Conservation (phyloP, 1,140 invertebrate species). For the Spodoptera frugiperda region DNA sequence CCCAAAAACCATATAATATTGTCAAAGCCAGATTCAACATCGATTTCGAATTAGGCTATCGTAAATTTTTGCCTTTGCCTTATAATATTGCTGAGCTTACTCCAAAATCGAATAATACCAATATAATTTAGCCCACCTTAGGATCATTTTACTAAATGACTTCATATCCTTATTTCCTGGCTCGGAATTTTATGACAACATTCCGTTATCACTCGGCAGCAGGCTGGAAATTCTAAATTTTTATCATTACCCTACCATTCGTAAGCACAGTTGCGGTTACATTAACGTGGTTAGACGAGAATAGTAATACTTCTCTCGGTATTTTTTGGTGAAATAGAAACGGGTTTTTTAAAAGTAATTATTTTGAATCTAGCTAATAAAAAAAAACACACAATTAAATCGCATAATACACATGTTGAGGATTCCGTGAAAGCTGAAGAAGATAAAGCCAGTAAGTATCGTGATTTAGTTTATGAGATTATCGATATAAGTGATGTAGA, state of each 20-base stretch:
- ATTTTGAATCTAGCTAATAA: no score
- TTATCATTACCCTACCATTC: constrained; percentile 39
- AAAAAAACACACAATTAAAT: no score
- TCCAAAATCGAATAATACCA: constrained; percentile 41
- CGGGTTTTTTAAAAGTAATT: not conserved
- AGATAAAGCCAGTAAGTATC: no score
- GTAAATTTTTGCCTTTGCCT: constrained; percentile 12
- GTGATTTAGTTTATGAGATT: no score
- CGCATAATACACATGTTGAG: no score
- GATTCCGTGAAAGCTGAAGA: no score
- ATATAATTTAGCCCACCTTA: constrained; percentile 49
- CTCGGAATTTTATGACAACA: constrained; percentile 47
- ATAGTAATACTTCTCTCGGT: not conserved
- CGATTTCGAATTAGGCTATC: constrained; percentile 15
- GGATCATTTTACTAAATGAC: constrained; percentile 41
- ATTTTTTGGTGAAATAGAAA: not conserved
- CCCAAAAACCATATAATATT: not conserved
- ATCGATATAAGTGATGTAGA: no score
- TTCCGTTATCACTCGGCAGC: constrained; percentile 44
- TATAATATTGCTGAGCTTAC: not conserved
- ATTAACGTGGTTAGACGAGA: constrained; percentile 18
- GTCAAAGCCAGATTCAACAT: not conserved
- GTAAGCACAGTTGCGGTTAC: constrained; percentile 14
- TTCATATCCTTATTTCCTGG: constrained; percentile 45
- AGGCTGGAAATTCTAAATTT: constrained; percentile 48